Conservation (phyloP, 2,113 vertebrate species). For the Lepus americanus region DNA sequence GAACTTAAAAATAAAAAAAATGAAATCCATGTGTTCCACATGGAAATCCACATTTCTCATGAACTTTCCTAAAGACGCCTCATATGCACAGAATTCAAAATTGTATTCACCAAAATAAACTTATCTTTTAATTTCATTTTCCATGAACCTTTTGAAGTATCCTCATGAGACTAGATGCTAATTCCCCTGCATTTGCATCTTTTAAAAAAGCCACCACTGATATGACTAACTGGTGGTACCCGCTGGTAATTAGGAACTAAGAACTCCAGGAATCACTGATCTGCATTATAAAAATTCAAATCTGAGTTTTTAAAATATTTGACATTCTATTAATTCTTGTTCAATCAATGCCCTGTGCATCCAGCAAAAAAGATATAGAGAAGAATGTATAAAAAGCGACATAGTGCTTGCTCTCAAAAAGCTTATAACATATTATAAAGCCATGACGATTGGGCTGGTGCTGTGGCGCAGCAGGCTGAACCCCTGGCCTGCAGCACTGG, state of each 20-base stretch:
- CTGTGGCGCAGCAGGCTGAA: no score
- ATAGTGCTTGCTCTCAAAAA: constrained; percentile 10
- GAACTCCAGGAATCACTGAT: not conserved
- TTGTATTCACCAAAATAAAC: no score
- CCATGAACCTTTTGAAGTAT: no score
- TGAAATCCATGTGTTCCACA: no score
- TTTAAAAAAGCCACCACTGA: constrained; percentile 18
- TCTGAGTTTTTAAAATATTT: constrained; percentile 7
- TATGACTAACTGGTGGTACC: not conserved
- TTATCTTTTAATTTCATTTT: no score
- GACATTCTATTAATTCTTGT: not conserved
- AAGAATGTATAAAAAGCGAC: not conserved
- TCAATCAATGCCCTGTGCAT: not conserved
- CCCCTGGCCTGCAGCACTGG: no score
- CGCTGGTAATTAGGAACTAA: not conserved
- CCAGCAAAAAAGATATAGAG: constrained; percentile 5
- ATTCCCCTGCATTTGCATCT: not conserved
- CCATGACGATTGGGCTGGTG: not conserved
- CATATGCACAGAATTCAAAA: no score
- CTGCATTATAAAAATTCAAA: constrained; percentile 37
- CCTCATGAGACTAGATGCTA: not conserved
- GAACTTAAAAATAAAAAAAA: no score
- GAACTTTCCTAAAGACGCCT: no score
- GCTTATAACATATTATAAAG: not conserved
- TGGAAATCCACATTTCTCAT: no score